Conservation (phyloP, 2,113 vertebrate species). For the Labeo rohita region DNA sequence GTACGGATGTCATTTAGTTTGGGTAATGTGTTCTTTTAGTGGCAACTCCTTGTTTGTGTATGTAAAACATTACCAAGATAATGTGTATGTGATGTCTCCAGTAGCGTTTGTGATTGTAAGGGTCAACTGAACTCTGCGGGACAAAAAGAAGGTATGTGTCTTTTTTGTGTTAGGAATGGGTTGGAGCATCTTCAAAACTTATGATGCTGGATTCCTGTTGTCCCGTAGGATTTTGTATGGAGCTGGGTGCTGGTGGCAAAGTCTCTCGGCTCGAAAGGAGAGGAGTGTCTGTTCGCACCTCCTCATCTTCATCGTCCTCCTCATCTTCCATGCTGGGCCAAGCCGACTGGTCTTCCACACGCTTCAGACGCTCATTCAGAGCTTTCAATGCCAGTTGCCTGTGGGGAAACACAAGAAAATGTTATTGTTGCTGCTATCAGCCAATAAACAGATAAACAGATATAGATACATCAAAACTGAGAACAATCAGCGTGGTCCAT, state of each 20-base stretch:
- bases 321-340: constrained; percentile 99
- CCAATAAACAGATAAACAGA: neutral
- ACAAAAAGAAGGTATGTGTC: neutral
- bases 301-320: constrained; percentile 87
- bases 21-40: constrained; percentile 38
- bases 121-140: constrained; percentile 27
- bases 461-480: neutral
- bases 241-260: constrained; percentile 58
- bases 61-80: neutral
- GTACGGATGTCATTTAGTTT: constrained; percentile 41
- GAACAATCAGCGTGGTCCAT: neutral
- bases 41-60: constrained; percentile 9
- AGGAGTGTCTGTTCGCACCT: constrained; percentile 76
- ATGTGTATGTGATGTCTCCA: constrained; percentile 26
- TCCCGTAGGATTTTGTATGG: constrained; percentile 65
- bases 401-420: neutral
- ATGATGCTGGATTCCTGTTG: constrained; percentile 88
- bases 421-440: neutral
- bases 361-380: constrained; percentile 93
- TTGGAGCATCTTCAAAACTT: constrained; percentile 89
- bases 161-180: constrained; percentile 79
- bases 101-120: constrained; percentile 30
- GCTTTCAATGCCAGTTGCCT: constrained; percentile 98
- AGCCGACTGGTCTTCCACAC: constrained; percentile 91
- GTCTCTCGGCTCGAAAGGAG: constrained; percentile 71